phyloP scores from a whole-genome alignment of 2,113 vertebrate genomes.

The Neolamprologus modestus region DNA sequence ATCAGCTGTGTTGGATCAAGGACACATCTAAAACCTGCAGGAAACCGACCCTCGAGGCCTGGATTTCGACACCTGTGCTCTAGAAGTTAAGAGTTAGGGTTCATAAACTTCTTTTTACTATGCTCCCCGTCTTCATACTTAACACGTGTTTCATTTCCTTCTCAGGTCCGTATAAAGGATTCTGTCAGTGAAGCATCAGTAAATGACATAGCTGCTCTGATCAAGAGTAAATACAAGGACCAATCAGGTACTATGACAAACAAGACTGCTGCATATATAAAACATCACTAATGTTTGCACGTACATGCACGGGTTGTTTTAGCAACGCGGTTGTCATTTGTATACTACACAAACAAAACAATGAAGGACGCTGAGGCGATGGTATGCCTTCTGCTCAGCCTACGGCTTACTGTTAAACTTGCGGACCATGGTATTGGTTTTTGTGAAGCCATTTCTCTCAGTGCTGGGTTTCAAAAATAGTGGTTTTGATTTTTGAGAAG shows the following conservation, averaged over 20 bases:
- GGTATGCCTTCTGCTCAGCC: background rate
- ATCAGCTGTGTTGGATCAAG: background rate
- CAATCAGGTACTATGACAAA: constrained; percentile 77
- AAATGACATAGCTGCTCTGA: constrained; percentile 79
- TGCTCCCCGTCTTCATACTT: background rate
- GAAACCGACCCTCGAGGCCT: accelerated
- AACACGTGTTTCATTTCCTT: background rate
- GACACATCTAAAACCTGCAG: background rate
- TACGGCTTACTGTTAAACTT: background rate
- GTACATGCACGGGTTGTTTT: background rate
- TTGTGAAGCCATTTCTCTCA: background rate
- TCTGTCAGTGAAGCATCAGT: constrained; percentile 72
- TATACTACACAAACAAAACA: background rate
- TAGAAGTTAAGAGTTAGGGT: background rate
- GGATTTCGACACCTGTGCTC: background rate
- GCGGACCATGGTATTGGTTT: background rate
- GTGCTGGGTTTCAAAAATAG: background rate
- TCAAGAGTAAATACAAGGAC: constrained; percentile 83
- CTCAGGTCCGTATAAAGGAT: constrained; percentile 85
- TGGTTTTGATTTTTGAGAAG: background rate
- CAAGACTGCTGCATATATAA: background rate
- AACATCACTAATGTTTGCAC: background rate
- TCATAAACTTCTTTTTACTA: background rate
- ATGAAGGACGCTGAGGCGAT: background rate
- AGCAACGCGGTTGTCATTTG: background rate